These are phyloP conservation scores for Chroicocephalus ridibundus DNA, from an alignment of 2,113 vertebrate species.

Conservation along the genomic window DNA sequence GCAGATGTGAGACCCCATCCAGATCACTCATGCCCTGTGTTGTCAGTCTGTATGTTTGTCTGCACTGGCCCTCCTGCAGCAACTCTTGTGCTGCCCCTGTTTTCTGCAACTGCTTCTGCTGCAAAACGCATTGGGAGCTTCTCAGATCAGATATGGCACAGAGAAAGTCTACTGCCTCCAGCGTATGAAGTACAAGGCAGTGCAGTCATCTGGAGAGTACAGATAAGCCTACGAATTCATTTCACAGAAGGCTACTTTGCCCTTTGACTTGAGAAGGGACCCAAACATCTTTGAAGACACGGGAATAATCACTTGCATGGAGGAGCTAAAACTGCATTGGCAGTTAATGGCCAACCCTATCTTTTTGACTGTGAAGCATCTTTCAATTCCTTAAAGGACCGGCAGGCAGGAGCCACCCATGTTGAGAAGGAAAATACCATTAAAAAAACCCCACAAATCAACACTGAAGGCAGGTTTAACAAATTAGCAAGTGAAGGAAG, in stretches of 20 bases:
- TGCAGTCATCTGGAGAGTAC: neutral
- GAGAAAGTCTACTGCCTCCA: neutral
- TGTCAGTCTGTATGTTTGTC: neutral
- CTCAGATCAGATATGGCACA: neutral
- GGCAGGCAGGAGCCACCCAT: neutral
- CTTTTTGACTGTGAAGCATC: neutral
- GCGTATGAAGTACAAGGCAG: neutral
- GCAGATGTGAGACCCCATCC: neutral
- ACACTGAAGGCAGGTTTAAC: neutral
- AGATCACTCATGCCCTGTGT: neutral
- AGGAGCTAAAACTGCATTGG: neutral
- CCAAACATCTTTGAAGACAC: neutral
- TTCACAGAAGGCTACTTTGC: neutral
- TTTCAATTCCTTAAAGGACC: neutral
- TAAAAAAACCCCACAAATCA: neutral
- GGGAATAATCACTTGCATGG: neutral
- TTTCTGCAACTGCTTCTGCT: neutral
- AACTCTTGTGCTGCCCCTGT: neutral
- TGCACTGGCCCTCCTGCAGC: neutral
- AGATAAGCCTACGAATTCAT: constrained; percentile 23
- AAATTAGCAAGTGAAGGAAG: constrained; percentile 1
- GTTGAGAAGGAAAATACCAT: neutral
- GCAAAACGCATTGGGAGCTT: neutral
- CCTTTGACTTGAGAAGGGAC: neutral
- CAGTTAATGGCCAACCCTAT: neutral